Evolutionary conservation across 2,797 vertebrate species (phyloP).

Genomic region (Acanthopagrus latus): DNA sequence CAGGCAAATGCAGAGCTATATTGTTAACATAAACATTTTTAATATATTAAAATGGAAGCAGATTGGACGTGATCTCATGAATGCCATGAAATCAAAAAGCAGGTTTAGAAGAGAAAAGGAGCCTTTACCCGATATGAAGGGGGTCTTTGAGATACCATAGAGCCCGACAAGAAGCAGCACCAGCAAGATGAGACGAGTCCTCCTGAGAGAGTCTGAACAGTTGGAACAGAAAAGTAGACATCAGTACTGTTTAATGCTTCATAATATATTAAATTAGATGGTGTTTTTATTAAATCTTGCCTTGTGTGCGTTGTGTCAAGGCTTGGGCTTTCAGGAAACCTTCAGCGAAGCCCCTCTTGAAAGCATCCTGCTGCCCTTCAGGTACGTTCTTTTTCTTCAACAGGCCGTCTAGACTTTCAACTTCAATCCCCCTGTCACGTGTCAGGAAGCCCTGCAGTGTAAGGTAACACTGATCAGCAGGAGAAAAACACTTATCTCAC

Average conservation of each 20-base stretch:
- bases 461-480: neutral
- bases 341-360: constrained; percentile 97
- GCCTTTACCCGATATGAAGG: constrained; percentile 95
- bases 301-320: constrained; percentile 94
- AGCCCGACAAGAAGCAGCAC: constrained; percentile 90
- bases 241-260: neutral
- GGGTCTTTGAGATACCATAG: constrained; percentile 94
- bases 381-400: constrained; percentile 94
- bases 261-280: neutral
- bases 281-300: constrained; percentile 64
- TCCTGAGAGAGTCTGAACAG: constrained; percentile 91
- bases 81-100: neutral
- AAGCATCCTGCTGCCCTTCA: constrained; percentile 93
- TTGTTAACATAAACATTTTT: neutral
- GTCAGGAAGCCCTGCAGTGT: constrained; percentile 89
- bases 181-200: constrained; percentile 93
- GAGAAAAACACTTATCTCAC: neutral
- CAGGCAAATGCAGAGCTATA: neutral
- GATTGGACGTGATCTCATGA: neutral
- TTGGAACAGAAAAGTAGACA: constrained; percentile 1
- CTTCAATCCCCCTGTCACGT: constrained; percentile 89
- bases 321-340: constrained; percentile 97
- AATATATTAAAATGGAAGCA: neutral
- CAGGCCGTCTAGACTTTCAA: constrained; percentile 92
- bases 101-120: constrained; percentile 60